Evolutionary conservation across 2,113 vertebrate genomes (phyloP), one percentile per base, ranked within the genome.

Genomic region (Cinclus cinclus): DNA sequence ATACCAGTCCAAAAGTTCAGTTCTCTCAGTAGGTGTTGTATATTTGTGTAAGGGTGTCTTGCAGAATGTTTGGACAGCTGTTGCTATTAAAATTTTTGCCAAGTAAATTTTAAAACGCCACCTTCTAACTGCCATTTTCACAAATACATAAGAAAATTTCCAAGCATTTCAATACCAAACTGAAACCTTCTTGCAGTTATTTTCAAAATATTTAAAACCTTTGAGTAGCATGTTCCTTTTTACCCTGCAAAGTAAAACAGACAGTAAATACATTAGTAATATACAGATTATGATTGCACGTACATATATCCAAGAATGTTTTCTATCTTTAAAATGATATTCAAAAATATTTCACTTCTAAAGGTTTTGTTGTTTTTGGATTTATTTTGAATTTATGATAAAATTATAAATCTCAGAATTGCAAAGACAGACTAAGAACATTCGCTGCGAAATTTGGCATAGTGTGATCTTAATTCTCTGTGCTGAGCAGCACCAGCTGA

Each of bases 1-100:
- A 94, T 55, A 68, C 30, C n/a, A 65, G 49, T 52, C 44, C 35
- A 91, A 89, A 92, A 80, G 44, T 73, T 81, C 23, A 63, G 22
- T 63, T 83, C 49, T 69, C 71, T 90, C 79, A 70, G 87, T 82
- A 92, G 73, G 87, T 52, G 77, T 82, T 77, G 35, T 87, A 62
- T 93, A 93, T 97, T 97, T 86, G 67, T 91, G 58, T 83, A 93
- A 78, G 85, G 83, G 55, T 47, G 35, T 90, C 95, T 83, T 64
- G 50, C 60, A 73, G 89, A 39, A n/a, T 97, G 93, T 97, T 98
- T 98, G 90, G 62, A 97, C 96, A 98, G 97, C 88, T 97, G 95
- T 64, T 92, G 84, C 83, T 89, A 64, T 93, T 85, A 83, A 95
- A 85, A 58, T 49, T 92, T 89, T 90, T 95, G 82, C 95, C 91